A percentile compares a stretch with the other conserved stretches of the same genome.
Evolutionary conservation across 2,888 invertebrate species (phyloP).

Genomic region (Athrips mouffetella): DNA sequence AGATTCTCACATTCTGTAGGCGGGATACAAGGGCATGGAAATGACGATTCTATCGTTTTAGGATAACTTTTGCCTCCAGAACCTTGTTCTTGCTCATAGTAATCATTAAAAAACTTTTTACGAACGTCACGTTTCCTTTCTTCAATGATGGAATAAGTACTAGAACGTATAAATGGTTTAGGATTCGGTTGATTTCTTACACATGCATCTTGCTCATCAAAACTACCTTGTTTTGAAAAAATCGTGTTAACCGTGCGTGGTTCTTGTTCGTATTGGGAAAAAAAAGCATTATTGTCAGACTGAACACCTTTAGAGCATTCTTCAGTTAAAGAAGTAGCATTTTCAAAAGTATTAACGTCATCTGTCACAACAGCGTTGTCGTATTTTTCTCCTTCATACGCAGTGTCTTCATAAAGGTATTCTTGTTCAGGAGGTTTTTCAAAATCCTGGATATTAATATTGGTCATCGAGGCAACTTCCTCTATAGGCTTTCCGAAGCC

Average conservation of each 20-base stretch:
- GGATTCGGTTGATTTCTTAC: slow-evolving; percentile 46
- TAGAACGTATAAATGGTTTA: slow-evolving; percentile 43
- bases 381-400: no score
- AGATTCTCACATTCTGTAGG: no score
- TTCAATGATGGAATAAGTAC: slow-evolving; percentile 39
- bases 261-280: slow-evolving; percentile 16
- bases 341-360: slow-evolving; percentile 32
- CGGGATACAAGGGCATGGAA: slow-evolving; percentile 1
- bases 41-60: slow-evolving; percentile 11
- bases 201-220: slow-evolving; percentile 32
- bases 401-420: no score
- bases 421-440: no score
- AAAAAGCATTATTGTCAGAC: slow-evolving; percentile 25
- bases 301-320: slow-evolving; percentile 55
- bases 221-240: slow-evolving; percentile 12
- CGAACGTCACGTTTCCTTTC: not conserved
- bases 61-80: slow-evolving; percentile 24
- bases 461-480: not conserved
- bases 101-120: slow-evolving; percentile 25
- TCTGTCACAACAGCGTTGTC: slow-evolving; percentile 33
- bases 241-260: slow-evolving; percentile 23
- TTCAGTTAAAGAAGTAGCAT: slow-evolving; percentile 44
- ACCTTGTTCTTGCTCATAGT: slow-evolving; percentile 4
- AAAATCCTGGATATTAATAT: no score
- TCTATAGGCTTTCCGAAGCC: slow-evolving; percentile 2